phyloP scores from a whole-genome alignment of 37 sponge, comb jelly and placozoan species.

The Spongilla lacustris region DNA sequence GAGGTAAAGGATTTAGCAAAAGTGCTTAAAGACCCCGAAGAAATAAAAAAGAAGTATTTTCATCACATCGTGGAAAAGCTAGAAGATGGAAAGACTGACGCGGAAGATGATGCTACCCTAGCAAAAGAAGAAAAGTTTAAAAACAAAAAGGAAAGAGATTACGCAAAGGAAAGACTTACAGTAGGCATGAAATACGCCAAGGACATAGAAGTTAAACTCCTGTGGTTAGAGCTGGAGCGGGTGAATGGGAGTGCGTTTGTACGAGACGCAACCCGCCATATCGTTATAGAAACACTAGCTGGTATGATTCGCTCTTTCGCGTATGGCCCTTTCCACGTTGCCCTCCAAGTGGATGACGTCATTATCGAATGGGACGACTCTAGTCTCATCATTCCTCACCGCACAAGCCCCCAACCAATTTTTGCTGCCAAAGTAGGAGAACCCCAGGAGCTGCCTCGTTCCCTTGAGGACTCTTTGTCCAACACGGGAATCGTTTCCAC shows the following conservation, averaged over 20 bases:
- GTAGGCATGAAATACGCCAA: too few relatives aligned
- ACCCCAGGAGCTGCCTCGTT: neutral
- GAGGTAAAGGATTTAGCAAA: neutral
- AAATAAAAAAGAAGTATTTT: neutral
- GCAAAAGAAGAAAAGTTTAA: too few relatives aligned
- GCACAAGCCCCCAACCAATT: neutral
- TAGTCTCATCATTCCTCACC: neutral
- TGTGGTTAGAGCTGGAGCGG: neutral
- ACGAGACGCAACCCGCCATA: too few relatives aligned
- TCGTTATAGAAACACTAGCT: neutral
- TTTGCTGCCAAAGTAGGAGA: neutral
- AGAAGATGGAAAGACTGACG: neutral
- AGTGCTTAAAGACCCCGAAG: neutral
- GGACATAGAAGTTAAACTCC: too few relatives aligned
- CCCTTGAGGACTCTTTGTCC: neutral
- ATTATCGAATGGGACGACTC: slow-evolving; percentile 8
- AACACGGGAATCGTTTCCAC: too few relatives aligned
- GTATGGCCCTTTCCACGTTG: slow-evolving; percentile 19
- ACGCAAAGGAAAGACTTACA: too few relatives aligned
- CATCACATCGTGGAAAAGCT: neutral
- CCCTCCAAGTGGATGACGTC: slow-evolving; percentile 5
- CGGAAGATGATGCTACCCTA: too few relatives aligned
- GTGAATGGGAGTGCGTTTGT: too few relatives aligned
- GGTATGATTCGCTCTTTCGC: neutral
- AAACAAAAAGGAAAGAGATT: too few relatives aligned